Base-by-base conservation (phyloP, 1,140 invertebrate genomes). In the Scaptomyza montana region DNA sequence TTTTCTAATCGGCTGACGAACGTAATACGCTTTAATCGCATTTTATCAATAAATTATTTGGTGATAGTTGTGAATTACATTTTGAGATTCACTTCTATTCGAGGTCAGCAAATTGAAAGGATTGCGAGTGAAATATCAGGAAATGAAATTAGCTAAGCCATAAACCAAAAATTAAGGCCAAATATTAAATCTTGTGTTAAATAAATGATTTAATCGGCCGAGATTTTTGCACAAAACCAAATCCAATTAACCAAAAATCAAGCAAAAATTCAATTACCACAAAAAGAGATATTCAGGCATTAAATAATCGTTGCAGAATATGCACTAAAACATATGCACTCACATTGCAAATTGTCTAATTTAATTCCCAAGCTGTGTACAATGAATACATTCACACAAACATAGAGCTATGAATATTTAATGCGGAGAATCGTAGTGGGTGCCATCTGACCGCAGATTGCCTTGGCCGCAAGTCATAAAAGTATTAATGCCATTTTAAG, bases 401-500 rank as follows among this genome's bases (percentile, higher is more conserved):
- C 50, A 53, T 16, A 66, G 70, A 53, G 65, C 57, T 62, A 74
- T 85, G 81, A 87, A 81, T 85, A 87, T 69, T 87, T 86, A 53
- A 86, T 86, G 56, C 39, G 39, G 12, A 25, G 60, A 55, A 69
- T 87, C 60, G 69, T 78, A 49, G 70, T 72, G 67, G 78, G 67
- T 76, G 80, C 70, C 67, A 82, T 75, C 81, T 81, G 82, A 80
- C 81, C 81, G 63, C 82, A 86, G 82, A 86, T 86, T 81, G 64
- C 82, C 82, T 78, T 30, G 79, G 75, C 81, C 78, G 78, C 82
- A 86, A 87, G 82, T 87, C 81, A 86, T 86, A 75, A 86, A 86
- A 86, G 81, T 86, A 86, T 86, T 87, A 86, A 86, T 86, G 82
- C 78, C 67, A 61, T 81, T 86, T 87, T 86, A 86, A 87, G 81